phyloP scores from a whole-genome alignment of 2,888 invertebrate species.

The Mesorhabditis belari region DNA sequence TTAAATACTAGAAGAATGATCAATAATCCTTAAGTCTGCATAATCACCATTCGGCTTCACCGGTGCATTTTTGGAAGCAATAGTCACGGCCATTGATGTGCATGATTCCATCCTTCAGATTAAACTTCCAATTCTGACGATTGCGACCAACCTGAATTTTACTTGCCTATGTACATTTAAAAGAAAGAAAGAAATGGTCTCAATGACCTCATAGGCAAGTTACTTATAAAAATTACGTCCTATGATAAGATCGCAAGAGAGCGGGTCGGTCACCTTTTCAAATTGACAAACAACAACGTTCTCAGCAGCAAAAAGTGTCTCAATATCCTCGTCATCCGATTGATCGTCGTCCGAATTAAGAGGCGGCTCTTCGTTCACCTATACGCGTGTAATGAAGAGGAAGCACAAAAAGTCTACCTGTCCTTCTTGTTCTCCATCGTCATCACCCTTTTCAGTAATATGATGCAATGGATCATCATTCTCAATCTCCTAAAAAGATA shows the following conservation, averaged over 20 bases:
- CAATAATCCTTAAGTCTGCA: no score
- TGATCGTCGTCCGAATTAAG: slow-evolving; percentile 49
- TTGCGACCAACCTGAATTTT: slow-evolving; percentile 90
- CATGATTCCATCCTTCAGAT: slow-evolving; percentile 98
- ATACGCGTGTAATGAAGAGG: no score
- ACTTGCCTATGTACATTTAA: no score
- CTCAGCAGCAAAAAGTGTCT: slow-evolving; percentile 93
- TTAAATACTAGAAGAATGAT: no score
- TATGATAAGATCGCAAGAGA: neutral
- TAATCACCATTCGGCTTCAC: slow-evolving; percentile 98
- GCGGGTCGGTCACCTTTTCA: no score
- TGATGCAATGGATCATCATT: slow-evolving; percentile 30
- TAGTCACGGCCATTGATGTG: slow-evolving; percentile 94
- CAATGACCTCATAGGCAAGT: no score
- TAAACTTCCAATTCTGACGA: slow-evolving; percentile 98
- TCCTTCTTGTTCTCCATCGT: slow-evolving; percentile 30
- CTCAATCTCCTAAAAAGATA: no score
- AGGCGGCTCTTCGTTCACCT: slow-evolving; percentile 48
- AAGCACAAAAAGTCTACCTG: no score
- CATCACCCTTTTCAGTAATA: slow-evolving; percentile 25
- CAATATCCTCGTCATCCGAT: slow-evolving; percentile 72
- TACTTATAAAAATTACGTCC: no score
- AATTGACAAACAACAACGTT: slow-evolving; percentile 99
- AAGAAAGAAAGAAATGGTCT: no score
- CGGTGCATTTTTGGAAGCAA: slow-evolving; percentile 95